Evolutionary conservation across 53 echinoderm and acorn worm species (phyloP).

Genomic region (Antedon mediterranea): DNA sequence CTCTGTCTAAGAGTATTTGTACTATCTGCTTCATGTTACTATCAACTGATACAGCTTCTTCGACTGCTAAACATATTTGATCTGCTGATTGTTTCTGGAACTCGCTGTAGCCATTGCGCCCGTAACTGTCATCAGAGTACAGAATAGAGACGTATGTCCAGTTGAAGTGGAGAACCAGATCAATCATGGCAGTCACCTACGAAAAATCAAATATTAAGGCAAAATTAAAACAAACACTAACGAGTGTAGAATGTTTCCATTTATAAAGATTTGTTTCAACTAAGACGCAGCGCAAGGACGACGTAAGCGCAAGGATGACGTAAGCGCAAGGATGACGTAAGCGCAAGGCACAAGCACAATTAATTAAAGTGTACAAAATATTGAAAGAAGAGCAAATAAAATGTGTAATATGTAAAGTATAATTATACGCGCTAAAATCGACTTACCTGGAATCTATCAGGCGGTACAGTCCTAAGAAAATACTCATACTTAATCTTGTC

Average conservation of each 20-base stretch:
- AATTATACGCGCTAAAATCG: too few species aligned
- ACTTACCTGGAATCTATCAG: slow-evolving; percentile 48
- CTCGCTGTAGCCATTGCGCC: slow-evolving; percentile 45
- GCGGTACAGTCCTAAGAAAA: slow-evolving; percentile 72
- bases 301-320: too few species aligned
- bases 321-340: too few species aligned
- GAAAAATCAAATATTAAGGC: too few species aligned
- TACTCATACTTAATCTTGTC: slow-evolving; percentile 43
- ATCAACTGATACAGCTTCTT: slow-evolving; percentile 5
- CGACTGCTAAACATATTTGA: slow-evolving; percentile 37
- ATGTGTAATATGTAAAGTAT: too few species aligned
- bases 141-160: slow-evolving; percentile 84
- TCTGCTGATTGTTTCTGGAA: slow-evolving; percentile 22
- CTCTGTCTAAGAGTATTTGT: slow-evolving; percentile 33
- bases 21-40: background rate
- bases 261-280: too few species aligned
- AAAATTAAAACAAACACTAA: too few species aligned
- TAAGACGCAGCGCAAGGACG: too few species aligned
- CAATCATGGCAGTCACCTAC: slow-evolving; percentile 55
- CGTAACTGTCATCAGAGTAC: slow-evolving; percentile 79
- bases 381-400: too few species aligned
- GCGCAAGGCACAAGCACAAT: too few species aligned
- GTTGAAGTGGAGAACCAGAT: slow-evolving; percentile 43
- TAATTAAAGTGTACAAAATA: too few species aligned
- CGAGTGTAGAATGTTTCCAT: too few species aligned